phyloP scores from a whole-genome alignment of 2,888 invertebrate genomes.

The Trachelus tabidus region DNA sequence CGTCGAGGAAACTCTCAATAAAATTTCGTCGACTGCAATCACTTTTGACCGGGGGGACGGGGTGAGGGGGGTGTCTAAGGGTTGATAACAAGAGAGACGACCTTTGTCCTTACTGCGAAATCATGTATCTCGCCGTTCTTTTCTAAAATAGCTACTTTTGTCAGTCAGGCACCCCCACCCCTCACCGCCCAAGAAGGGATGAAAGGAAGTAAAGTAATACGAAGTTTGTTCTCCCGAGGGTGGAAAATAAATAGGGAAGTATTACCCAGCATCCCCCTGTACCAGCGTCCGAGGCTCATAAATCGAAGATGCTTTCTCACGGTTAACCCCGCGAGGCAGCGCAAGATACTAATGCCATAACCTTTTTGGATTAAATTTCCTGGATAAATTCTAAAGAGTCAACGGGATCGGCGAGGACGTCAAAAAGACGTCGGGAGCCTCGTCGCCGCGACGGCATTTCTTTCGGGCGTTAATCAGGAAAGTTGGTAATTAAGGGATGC shows the following conservation, averaged over 20 bases:
- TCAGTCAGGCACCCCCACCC: background rate
- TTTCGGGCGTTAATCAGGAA: conserved; percentile 10
- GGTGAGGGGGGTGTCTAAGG: background rate
- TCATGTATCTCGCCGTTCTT: background rate
- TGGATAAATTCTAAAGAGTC: background rate
- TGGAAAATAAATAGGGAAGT: background rate
- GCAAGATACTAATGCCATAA: background rate
- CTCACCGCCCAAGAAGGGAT: background rate
- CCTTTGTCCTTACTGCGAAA: background rate
- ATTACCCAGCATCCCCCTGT: background rate
- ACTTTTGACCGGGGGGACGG: background rate
- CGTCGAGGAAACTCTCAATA: background rate
- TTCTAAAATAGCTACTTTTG: background rate
- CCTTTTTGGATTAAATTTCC: background rate
- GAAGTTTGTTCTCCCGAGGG: background rate
- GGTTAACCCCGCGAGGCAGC: background rate
- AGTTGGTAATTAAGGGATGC: conserved; percentile 10
- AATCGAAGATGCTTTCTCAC: background rate
- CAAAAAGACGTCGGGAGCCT: background rate
- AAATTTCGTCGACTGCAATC: background rate
- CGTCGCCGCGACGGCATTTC: background rate
- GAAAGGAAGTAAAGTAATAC: background rate
- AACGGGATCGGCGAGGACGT: background rate
- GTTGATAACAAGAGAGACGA: background rate
- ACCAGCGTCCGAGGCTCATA: background rate